Evolutionary conservation across 2,113 vertebrate species (phyloP).

Genomic region (Ellobius talpinus): DNA sequence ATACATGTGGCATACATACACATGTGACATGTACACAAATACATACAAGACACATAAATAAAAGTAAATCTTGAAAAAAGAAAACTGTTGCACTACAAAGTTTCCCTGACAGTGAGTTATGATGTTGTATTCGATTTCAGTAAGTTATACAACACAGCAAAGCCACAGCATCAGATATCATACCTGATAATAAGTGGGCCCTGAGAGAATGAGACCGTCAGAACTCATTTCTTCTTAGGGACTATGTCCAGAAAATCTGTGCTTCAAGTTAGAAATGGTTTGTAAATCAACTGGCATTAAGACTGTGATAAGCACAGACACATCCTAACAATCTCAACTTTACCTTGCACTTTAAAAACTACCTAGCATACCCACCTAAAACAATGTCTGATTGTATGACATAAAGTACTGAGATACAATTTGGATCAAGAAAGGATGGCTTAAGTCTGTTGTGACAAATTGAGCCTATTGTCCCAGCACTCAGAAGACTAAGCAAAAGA

Average conservation of each 20-base stretch:
- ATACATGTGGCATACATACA: neutral
- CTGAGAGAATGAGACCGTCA: neutral
- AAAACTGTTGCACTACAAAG: neutral
- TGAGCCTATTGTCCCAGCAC: neutral
- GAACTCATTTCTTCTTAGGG: conserved; percentile 19
- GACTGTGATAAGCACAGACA: neutral
- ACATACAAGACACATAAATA: neutral
- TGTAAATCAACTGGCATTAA: conserved; percentile 7
- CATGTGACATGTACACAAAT: neutral
- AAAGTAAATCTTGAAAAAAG: neutral
- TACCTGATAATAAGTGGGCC: neutral
- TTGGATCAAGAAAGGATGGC: neutral
- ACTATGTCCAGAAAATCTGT: neutral
- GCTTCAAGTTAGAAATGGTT: neutral
- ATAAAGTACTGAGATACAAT: neutral
- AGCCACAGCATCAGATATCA: neutral
- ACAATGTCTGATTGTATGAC: neutral
- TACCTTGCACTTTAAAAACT: neutral
- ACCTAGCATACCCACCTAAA: neutral
- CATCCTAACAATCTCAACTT: neutral
- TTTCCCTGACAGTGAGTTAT: neutral
- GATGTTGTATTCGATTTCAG: neutral
- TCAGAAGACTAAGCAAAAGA: neutral
- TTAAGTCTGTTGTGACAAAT: neutral
- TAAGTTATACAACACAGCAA: neutral